These are phyloP conservation scores for Hylyphantes graminicola DNA, from an alignment of 1,140 invertebrate species.

Conservation along the genomic window DNA sequence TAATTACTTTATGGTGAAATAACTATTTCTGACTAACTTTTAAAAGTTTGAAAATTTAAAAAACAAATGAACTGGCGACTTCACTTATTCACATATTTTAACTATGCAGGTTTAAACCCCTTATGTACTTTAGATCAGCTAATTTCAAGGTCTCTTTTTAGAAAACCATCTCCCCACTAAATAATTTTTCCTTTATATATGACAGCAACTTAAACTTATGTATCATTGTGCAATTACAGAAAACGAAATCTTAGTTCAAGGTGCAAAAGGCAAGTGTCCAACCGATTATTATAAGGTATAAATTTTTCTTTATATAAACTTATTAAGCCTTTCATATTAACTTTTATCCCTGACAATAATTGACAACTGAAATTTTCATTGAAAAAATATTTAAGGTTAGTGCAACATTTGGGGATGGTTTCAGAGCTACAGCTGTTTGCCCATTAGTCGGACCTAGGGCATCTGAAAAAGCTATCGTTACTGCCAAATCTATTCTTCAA, in stretches of 20 bases:
- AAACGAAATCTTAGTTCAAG: conserved; percentile 68
- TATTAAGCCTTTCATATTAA: not conserved
- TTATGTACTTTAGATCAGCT: too few species aligned
- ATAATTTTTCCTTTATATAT: not conserved
- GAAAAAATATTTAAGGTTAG: conserved; percentile 64
- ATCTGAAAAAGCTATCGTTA: conserved; percentile 69
- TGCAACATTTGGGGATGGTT: conserved; percentile 70
- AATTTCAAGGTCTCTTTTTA: too few species aligned
- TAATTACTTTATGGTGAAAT: too few species aligned
- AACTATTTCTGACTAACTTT: too few species aligned
- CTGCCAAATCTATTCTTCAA: conserved; percentile 70
- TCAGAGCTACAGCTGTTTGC: conserved; percentile 69
- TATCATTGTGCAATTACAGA: conserved; percentile 24
- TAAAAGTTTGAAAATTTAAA: too few species aligned
- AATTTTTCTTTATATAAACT: not conserved
- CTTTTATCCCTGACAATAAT: not conserved
- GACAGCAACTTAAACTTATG: not conserved
- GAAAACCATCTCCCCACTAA: too few species aligned
- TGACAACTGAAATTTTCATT: not conserved
- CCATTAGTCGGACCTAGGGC: conserved; percentile 69
- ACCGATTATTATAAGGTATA: conserved; percentile 70
- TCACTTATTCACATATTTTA: too few species aligned
- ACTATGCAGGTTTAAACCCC: too few species aligned
- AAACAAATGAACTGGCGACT: too few species aligned
- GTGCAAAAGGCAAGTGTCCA: conserved; percentile 69